Evolutionary conservation across 2,113 vertebrate genomes (phyloP).

Genomic region (Cephalopholis sonnerati): DNA sequence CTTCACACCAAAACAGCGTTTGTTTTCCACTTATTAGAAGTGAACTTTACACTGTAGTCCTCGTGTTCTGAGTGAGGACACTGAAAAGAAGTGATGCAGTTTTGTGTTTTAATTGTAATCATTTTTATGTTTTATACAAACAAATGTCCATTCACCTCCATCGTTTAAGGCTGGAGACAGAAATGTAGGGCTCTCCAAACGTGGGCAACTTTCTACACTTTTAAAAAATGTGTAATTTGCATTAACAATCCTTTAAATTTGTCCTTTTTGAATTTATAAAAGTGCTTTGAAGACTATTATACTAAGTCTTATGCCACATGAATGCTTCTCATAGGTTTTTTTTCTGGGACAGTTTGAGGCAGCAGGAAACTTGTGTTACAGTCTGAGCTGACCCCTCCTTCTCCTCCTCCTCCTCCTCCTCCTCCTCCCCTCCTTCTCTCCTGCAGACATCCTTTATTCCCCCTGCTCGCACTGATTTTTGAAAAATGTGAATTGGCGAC

Average conservation of each 20-base stretch:
- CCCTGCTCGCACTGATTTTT: constrained; percentile 97
- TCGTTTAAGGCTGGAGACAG: not conserved
- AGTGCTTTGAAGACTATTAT: not conserved
- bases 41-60: no score
- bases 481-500: constrained; percentile 99
- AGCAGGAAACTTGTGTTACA: not conserved
- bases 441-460: constrained; percentile 95
- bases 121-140: not conserved
- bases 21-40: no score
- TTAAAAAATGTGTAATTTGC: no score
- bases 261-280: not conserved
- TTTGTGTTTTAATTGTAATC: no score
- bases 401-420: not conserved
- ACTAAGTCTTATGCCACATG: not conserved
- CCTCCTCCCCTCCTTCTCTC: not conserved
- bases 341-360: no score
- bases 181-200: not conserved
- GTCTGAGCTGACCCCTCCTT: not conserved
- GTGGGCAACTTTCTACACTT: no score
- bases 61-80: no score
- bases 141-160: not conserved
- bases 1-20: no score
- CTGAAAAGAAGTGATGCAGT: no score
- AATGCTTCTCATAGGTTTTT: not conserved
- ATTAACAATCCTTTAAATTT: no score